Evolutionary conservation across 2,888 invertebrate genomes (phyloP).

Genomic region (Acanthosepion lycidas): DNA sequence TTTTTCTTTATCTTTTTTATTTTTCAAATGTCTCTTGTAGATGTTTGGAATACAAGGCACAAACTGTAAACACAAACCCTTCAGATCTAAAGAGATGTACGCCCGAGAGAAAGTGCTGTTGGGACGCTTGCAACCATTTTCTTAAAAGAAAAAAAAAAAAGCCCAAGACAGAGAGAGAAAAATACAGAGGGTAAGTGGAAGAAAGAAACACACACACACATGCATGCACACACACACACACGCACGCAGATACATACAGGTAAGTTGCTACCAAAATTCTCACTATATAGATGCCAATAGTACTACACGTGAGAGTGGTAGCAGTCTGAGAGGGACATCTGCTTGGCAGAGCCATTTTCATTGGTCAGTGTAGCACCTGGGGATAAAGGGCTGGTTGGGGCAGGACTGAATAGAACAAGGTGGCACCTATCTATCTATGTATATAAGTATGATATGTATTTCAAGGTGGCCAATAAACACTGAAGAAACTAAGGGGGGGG

Average conservation of each 20-base stretch:
- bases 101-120: background rate
- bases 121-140: slow-evolving; percentile 21
- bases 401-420: background rate
- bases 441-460: slow-evolving; percentile 33
- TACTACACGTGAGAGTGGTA: background rate
- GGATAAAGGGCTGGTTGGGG: slow-evolving; percentile 8
- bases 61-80: slow-evolving; percentile 6
- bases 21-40: background rate
- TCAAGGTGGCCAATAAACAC: slow-evolving; percentile 33
- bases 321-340: background rate
- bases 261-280: slow-evolving; percentile 22
- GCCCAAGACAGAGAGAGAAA: background rate
- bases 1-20: background rate
- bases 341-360: slow-evolving; percentile 16
- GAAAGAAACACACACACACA: background rate
- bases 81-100: background rate
- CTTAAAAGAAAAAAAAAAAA: background rate
- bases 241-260: too few species aligned
- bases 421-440: slow-evolving; percentile 33
- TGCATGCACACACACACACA: too few species aligned
- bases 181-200: background rate
- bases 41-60: slow-evolving; percentile 33
- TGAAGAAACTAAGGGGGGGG: background rate
- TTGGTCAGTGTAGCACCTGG: slow-evolving; percentile 33
- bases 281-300: background rate